Evolutionary conservation across 2,797 vertebrate species (phyloP).

Genomic region (Coccyzus lansbergi): DNA sequence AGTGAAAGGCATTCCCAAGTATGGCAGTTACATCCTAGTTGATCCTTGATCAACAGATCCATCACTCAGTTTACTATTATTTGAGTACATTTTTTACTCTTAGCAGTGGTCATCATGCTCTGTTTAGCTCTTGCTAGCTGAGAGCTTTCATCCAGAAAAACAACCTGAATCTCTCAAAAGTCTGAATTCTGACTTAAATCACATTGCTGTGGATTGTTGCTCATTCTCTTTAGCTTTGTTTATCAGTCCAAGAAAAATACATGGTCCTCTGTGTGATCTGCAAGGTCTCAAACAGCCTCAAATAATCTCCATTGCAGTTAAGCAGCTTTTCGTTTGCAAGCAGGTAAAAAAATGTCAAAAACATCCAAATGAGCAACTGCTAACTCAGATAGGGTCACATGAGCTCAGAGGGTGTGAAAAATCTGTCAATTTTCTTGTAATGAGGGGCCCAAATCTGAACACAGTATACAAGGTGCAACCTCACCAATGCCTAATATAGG

Average conservation of each 20-base stretch:
- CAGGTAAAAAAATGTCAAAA: background rate
- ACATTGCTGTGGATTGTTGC: background rate
- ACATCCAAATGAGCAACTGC: background rate
- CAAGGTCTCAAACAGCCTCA: background rate
- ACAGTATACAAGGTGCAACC: no score
- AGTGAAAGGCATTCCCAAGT: no score
- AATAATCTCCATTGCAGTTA: background rate
- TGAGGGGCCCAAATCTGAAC: no score
- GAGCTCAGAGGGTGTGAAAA: background rate
- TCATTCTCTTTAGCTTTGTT: background rate
- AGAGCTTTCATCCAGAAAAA: background rate
- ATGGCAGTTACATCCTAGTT: no score
- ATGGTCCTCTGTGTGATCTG: background rate
- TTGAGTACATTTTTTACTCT: constrained; percentile 42
- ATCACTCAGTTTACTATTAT: constrained; percentile 19
- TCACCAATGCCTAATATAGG: no score
- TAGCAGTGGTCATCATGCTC: constrained; percentile 27
- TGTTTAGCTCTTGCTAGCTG: constrained; percentile 34
- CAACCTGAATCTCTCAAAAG: background rate
- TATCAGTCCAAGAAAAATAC: background rate
- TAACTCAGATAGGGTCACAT: background rate
- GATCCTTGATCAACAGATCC: constrained; percentile 40
- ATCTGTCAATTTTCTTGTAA: background rate
- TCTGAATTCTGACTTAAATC: background rate
- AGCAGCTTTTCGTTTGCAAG: background rate